Conservation (phyloP, 2,888 invertebrate species). For the Hypsopygia costalis region DNA sequence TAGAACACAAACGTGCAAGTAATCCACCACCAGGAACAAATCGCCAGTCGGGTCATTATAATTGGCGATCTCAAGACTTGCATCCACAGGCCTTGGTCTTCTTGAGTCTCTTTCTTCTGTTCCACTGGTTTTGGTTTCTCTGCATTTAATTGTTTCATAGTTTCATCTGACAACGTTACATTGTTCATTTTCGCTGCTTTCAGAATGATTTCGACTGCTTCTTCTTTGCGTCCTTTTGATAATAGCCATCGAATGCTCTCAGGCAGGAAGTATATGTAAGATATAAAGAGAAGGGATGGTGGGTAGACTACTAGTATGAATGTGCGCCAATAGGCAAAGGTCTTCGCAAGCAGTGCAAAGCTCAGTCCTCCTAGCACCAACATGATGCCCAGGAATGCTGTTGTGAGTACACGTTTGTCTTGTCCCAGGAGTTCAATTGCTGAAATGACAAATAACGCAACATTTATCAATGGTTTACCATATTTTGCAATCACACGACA, state of each 20-base stretch:
- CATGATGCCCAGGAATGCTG: constrained; percentile 64
- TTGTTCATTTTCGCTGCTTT: constrained; percentile 83
- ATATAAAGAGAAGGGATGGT: constrained; percentile 84
- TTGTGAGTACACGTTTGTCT: constrained; percentile 63
- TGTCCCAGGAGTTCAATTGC: constrained; percentile 68
- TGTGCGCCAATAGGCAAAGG: constrained; percentile 85
- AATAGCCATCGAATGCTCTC: constrained; percentile 90
- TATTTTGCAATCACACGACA: too few relatives aligned
- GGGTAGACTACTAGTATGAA: constrained; percentile 85
- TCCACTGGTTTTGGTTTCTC: constrained; percentile 42
- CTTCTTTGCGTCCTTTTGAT: constrained; percentile 83
- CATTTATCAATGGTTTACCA: too few relatives aligned
- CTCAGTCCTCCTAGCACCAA: constrained; percentile 86
- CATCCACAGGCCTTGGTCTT: constrained; percentile 49
- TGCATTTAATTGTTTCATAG: constrained; percentile 64
- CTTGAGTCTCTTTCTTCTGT: constrained; percentile 35
- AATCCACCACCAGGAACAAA: constrained; percentile 85
- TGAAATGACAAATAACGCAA: constrained; percentile 27
- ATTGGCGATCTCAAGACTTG: constrained; percentile 62
- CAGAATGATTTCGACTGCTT: constrained; percentile 82
- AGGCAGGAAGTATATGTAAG: constrained; percentile 86
- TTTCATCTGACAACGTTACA: constrained; percentile 66
- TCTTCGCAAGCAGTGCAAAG: constrained; percentile 85
- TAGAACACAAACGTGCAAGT: constrained; percentile 90
- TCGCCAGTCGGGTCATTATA: constrained; percentile 60